phyloP scores from a whole-genome alignment of 2,888 invertebrate genomes.

The Amaurobius ferox region DNA sequence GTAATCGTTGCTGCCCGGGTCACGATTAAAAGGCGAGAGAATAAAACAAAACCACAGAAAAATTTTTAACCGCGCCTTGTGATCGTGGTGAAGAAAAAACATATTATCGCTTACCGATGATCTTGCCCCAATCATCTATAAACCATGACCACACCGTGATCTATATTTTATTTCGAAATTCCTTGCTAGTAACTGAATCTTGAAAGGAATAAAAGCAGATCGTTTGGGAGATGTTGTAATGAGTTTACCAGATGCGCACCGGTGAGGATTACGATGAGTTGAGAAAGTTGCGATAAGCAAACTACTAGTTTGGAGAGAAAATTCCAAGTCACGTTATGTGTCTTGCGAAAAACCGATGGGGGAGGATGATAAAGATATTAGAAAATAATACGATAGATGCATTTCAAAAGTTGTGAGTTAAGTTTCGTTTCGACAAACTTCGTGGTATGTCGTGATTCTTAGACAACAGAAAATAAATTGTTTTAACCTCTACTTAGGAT shows the following conservation, averaged over 20 bases:
- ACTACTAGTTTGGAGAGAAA: constrained; percentile 9
- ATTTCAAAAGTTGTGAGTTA: not conserved
- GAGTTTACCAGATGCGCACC: not conserved
- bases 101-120: constrained; percentile 15
- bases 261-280: not conserved
- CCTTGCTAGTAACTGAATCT: constrained; percentile 19
- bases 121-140: constrained; percentile 22
- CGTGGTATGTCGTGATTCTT: not conserved
- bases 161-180: constrained; percentile 47
- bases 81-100: constrained; percentile 22
- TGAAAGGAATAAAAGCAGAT: constrained; percentile 12
- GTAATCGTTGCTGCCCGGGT: constrained; percentile 19
- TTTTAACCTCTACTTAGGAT: not conserved
- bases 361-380: constrained; percentile 31
- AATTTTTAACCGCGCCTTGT: constrained; percentile 31
- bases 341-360: constrained; percentile 21
- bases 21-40: constrained; percentile 35
- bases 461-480: not conserved
- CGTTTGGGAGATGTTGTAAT: constrained; percentile 8
- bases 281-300: constrained; percentile 21
- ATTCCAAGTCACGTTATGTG: constrained; percentile 32
- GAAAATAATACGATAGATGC: constrained; percentile 11
- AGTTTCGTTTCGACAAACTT: not conserved
- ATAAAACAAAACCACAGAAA: constrained; percentile 19
- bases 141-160: constrained; percentile 35